Conservation (phyloP, 1,140 invertebrate species). For the Gryllus bimaculatus region DNA sequence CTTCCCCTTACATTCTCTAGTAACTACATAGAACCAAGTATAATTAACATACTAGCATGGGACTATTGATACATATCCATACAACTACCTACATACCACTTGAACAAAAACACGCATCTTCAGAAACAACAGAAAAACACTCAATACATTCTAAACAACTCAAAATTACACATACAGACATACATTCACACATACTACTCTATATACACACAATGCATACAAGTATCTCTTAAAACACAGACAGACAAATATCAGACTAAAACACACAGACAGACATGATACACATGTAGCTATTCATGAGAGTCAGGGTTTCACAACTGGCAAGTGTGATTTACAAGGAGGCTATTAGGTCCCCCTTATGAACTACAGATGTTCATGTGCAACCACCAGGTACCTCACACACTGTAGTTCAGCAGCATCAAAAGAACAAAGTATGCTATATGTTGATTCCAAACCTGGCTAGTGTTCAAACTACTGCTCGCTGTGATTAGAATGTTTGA, state of each 20-base stretch:
- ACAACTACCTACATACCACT: neutral
- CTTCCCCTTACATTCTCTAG: slow-evolving; percentile 1
- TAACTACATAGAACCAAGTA: slow-evolving; percentile 5
- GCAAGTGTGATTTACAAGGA: neutral
- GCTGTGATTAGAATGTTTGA: slow-evolving; percentile 4
- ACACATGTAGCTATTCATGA: neutral
- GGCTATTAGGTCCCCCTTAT: neutral
- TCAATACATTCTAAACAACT: too few species aligned
- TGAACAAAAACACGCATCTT: neutral
- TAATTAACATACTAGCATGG: neutral
- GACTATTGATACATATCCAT: neutral
- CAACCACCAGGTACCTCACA: neutral
- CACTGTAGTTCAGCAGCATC: neutral
- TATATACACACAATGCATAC: neutral
- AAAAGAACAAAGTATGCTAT: neutral
- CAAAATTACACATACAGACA: neutral
- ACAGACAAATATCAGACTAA: neutral
- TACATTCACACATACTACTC: neutral
- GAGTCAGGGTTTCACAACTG: neutral
- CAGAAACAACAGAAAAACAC: neutral
- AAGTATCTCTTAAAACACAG: neutral
- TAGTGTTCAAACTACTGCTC: neutral
- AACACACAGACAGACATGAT: neutral
- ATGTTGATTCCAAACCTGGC: neutral
- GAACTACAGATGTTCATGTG: neutral